Evolutionary conservation across 2,888 invertebrate species (phyloP).

Genomic region (Eupelmus urozonus): DNA sequence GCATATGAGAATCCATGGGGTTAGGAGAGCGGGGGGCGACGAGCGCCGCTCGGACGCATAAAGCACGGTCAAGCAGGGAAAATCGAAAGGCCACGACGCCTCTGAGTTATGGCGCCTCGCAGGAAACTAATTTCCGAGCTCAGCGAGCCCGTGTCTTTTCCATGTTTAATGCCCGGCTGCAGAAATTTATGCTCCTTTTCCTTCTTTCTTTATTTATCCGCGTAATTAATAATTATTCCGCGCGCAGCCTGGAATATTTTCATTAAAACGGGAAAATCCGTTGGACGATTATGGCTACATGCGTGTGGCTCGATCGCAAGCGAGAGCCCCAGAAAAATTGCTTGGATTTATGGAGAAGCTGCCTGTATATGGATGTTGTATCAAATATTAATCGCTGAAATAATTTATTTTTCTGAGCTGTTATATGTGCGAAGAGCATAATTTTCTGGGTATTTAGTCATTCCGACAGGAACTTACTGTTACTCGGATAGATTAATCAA

Average conservation of each 20-base stretch:
- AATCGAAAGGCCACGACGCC: slow-evolving; percentile 55
- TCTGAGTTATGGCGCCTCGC: slow-evolving; percentile 53
- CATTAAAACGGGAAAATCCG: not conserved
- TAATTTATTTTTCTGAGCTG: slow-evolving; percentile 17
- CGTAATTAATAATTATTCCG: slow-evolving; percentile 44
- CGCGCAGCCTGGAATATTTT: not conserved
- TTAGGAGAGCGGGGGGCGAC: slow-evolving; percentile 62
- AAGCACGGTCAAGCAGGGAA: slow-evolving; percentile 60
- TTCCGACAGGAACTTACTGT: not conserved
- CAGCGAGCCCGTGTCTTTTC: slow-evolving; percentile 38
- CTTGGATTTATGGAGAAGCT: slow-evolving; percentile 19
- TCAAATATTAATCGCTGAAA: slow-evolving; percentile 26
- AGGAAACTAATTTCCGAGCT: slow-evolving; percentile 63
- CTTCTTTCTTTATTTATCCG: slow-evolving; percentile 58
- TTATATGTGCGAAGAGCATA: not conserved
- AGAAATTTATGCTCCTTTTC: slow-evolving; percentile 65
- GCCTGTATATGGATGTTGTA: not conserved
- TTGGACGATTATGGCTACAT: too few species aligned
- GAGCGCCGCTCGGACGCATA: slow-evolving; percentile 56
- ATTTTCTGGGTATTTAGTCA: not conserved
- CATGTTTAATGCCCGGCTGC: slow-evolving; percentile 62
- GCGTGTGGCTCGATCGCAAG: too few species aligned
- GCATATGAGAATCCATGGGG: slow-evolving; percentile 77
- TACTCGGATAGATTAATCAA: not conserved
- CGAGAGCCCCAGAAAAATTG: not conserved